phyloP scores from a whole-genome alignment of 2,888 invertebrate species.

The Drosophila hamatofila region DNA sequence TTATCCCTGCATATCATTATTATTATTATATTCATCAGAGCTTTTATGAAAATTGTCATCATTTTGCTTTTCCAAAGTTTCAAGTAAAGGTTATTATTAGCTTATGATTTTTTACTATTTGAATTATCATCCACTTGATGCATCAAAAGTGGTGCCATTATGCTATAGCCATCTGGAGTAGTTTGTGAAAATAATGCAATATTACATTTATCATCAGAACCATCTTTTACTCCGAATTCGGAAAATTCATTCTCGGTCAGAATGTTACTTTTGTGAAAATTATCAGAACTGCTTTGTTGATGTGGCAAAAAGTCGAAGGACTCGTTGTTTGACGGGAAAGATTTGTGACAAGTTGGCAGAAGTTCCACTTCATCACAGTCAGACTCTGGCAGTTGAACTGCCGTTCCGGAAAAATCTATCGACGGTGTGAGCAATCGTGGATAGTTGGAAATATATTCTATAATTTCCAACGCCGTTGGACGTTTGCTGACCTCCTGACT shows the following conservation, averaged over 20 bases:
- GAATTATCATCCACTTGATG: conserved; percentile 40
- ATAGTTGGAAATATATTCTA: conserved; percentile 92
- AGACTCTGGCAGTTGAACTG: conserved; percentile 90
- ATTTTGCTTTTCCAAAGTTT: not conserved
- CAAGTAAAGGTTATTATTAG: not conserved
- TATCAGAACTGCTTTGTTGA: conserved; percentile 27
- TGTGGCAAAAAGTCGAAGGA: conserved; percentile 52
- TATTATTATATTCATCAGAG: not conserved
- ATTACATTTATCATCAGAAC: conserved; percentile 18
- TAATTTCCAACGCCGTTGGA: conserved; percentile 92
- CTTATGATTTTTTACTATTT: not conserved
- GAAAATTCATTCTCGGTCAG: conserved; percentile 11
- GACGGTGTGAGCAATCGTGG: conserved; percentile 92
- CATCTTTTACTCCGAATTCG: conserved; percentile 3
- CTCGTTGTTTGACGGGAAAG: conserved; percentile 47
- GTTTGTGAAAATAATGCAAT: conserved; percentile 54
- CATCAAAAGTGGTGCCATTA: conserved; percentile 77
- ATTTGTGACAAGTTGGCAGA: conserved; percentile 68
- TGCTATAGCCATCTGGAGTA: conserved; percentile 80
- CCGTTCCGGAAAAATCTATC: conserved; percentile 90
- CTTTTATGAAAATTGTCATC: not conserved
- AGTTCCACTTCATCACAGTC: conserved; percentile 81
- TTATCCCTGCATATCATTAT: not conserved
- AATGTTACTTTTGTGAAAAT: conserved; percentile 35
- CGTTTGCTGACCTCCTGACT: conserved; percentile 89